Conservation (phyloP, 2,888 invertebrate genomes). For the Ectropis crepuscularia region DNA sequence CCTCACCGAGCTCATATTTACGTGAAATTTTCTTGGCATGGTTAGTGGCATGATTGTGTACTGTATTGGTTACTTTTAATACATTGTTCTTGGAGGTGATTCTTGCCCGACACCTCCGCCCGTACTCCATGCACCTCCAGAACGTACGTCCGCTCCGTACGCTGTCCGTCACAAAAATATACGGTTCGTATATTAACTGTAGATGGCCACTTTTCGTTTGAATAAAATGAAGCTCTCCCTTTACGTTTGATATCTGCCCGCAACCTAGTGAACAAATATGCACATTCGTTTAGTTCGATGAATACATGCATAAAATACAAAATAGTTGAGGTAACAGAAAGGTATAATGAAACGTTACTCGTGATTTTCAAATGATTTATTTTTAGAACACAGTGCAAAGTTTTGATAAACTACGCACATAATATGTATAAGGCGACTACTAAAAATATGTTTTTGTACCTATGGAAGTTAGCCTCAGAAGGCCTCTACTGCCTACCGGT, state of each 20-base stretch:
- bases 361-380: constrained; percentile 3
- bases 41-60: constrained; percentile 74
- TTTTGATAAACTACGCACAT: too few relatives aligned
- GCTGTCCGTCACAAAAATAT: constrained; percentile 81
- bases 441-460: too few relatives aligned
- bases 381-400: neutral
- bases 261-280: constrained; percentile 15
- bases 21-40: constrained; percentile 74
- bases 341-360: constrained; percentile 1
- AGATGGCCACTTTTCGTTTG: constrained; percentile 81
- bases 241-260: constrained; percentile 42
- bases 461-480: too few relatives aligned
- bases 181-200: constrained; percentile 78
- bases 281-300: neutral
- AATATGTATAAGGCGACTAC: too few relatives aligned
- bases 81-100: constrained; percentile 80
- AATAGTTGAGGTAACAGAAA: constrained; percentile 4
- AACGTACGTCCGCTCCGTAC: constrained; percentile 80
- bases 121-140: constrained; percentile 82
- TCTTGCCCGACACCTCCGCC: constrained; percentile 78
- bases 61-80: constrained; percentile 74
- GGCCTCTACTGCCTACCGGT: too few relatives aligned
- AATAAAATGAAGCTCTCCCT: constrained; percentile 78
- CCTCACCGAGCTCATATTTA: constrained; percentile 77
- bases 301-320: neutral